Base-by-base conservation (phyloP, 2,113 vertebrate species). In the Etheostoma spectabile region DNA sequence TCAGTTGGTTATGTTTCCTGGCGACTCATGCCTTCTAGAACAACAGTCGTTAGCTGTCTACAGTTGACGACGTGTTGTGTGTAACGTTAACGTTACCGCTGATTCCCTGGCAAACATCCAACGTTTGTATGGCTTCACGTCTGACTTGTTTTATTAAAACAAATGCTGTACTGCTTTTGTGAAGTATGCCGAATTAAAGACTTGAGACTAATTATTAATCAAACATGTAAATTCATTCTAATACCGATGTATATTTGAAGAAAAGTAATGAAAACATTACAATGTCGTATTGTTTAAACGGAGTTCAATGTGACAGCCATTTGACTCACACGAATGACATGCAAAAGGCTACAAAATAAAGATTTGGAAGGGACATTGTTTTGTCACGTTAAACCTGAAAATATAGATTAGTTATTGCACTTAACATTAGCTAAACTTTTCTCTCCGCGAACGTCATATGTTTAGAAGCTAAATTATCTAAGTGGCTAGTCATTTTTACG, bases 1-100 rank as follows among this genome's bases (percentile, higher is more conserved):
- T 16, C 56, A 2, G 51, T 74, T 69, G n/a, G 7, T 69, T n/a
- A 0, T 11, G 56, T 76, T 76, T 1, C 62, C 30, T 33, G 35
- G 81, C n/a, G 14, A 77, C 72, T 18, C 1, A 8, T 0, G 15
- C 1, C 79, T 77, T 83, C 80, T 52, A 55, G 73, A 86, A 86
- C 72, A 56, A 38, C 56, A 60, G 77, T 24, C 64, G 35, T 38
- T 51, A 15, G 12, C 4, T 3, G 2, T 27, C 67, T 45, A 15
- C 73, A 13, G 73, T 22, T 68, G 55, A 33, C n/a, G 66, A 27
- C 18, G 18, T 19, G 30, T 30, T 22, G 22, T 6, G 3, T n/a
- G 12, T 24, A 79, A 76, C 79, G 75, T 80, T 55, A 42, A 42
- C 38, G 8, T 42, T 5, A 27, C 16, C 13, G 56, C 33, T 52